phyloP scores from a whole-genome alignment of 2,113 vertebrate species.

The Paradisaea rubra region DNA sequence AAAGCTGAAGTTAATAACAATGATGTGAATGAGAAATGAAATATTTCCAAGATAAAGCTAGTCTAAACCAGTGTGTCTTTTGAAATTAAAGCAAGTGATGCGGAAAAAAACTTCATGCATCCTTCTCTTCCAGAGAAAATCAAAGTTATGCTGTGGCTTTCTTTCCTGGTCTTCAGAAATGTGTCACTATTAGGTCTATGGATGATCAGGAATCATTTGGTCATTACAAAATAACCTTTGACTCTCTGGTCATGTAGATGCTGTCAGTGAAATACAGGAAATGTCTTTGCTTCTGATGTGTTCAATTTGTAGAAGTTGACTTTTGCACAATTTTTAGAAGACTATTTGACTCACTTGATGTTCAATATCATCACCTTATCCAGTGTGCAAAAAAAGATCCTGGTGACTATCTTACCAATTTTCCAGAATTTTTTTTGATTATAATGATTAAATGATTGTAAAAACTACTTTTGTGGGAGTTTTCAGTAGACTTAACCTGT shows the following conservation, averaged over 20 bases:
- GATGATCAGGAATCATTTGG: neutral
- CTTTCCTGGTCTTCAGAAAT: neutral
- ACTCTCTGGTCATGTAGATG: neutral
- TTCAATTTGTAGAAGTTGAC: neutral
- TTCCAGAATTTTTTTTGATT: neutral
- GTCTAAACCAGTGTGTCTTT: neutral
- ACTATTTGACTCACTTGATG: neutral
- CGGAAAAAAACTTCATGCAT: neutral
- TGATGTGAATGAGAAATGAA: neutral
- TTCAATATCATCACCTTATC: neutral
- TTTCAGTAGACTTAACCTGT: neutral
- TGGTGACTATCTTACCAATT: neutral
- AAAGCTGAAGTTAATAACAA: neutral
- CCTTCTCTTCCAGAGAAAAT: neutral
- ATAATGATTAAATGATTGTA: neutral
- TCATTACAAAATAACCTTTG: neutral
- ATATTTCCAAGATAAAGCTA: neutral
- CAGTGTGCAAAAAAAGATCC: neutral
- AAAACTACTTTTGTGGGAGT: neutral
- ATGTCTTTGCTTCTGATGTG: neutral
- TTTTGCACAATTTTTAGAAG: neutral
- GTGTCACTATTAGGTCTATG: neutral
- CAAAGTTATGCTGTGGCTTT: neutral
- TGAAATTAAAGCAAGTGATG: neutral
- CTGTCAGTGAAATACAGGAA: neutral